Evolutionary conservation across 2,888 invertebrate genomes (phyloP), one percentile per base, ranked within the genome.

Genomic region (Rutpela maculata): DNA sequence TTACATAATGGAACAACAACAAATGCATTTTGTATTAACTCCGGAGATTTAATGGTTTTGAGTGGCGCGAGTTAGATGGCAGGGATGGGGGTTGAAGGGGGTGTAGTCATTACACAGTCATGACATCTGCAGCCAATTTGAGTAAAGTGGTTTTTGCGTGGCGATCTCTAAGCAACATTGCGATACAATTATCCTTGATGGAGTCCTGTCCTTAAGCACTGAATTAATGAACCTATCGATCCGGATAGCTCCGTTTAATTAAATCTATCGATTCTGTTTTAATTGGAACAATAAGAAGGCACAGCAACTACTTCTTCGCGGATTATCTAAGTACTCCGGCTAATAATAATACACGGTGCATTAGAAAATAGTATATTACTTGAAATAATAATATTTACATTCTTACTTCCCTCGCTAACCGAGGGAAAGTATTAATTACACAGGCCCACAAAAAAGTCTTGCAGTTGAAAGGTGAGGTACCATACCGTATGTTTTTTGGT

Each of bases 1-100:
- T 90, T 90, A 89, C 90, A 90, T 90, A 90, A 90, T 90, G 90
- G 89, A 90, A 90, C 89, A 90, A 90, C 90, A 90, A 90, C 90
- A 90, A 89, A 90, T 90, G 90, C 89, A 90, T 90, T 90, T 89
- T 89, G 89, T 90, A 90, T 90, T 90, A 89, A 89, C 89, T 89
- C 88, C 88, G 88, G 89, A 90, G 89, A 90, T 90, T 90, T 89
- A 90, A 89, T 90, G 89, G 89, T 86, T 86, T 85, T 85, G 86
- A 88, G 88, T 86, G 87, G 86, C 78, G 84, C 76, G 62, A 56
- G 77, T 71, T 76, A 76, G 79, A 79, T 79, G 74, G 76, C 67
- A 22, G 67, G 70, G 76, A 60, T 31, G 74, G 55, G 67, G 68
- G 55, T 38, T 76, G 81, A 19, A n/a, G 67, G 79, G 83, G 82